Base-by-base conservation (phyloP, 2,888 invertebrate species). In the Cephus sareptanus region DNA sequence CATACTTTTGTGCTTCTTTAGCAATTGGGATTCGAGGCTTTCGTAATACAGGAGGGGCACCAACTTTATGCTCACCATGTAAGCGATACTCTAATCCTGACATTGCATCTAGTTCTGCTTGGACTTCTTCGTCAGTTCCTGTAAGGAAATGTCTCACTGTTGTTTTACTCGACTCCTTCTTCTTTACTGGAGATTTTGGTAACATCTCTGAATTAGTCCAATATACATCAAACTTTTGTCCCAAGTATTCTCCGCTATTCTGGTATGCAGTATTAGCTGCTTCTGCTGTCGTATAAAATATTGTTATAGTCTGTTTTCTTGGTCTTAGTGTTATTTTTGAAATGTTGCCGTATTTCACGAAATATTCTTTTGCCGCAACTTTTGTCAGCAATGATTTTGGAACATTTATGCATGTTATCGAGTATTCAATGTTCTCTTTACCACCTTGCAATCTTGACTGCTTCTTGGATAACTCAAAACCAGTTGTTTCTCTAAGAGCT, bases 31-130 rank as follows among this genome's bases (percentile, higher is more conserved):
- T 77, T 76, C 83, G 82, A 4, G 80, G 78, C 76, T 81, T 82
- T 12, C 75, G 69, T 30, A 35, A 31, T 30, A 30, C 34, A 9
- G 71, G 37, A 12, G 34, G 74, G 56, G 68, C 31, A 30, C 13
- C 30, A 70, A 69, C 40, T 15, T 79, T 77, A 9, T 13, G 69
- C 0, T 77, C 82, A 70, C 78, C 81, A 69, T 88, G 87, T 4
- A 91, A 79, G 83, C 89, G 89, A 78, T 91, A 91, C 71, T 89
- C 89, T 33, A 90, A 81, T 74, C 92, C 92, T 71, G 93, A 92
- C 95, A 96, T 94, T 0, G 95, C 95, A 79, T 94, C 94, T 35
- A 96, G 88, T 88, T 96, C 96, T 0, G 94, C 93, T 89, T 94
- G 93, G 0, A 96, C 93, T 82, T 96, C 96, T 0, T 95, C 93